Evolutionary conservation across 2,113 vertebrate species (phyloP).

Genomic region (Recurvirostra avosetta): DNA sequence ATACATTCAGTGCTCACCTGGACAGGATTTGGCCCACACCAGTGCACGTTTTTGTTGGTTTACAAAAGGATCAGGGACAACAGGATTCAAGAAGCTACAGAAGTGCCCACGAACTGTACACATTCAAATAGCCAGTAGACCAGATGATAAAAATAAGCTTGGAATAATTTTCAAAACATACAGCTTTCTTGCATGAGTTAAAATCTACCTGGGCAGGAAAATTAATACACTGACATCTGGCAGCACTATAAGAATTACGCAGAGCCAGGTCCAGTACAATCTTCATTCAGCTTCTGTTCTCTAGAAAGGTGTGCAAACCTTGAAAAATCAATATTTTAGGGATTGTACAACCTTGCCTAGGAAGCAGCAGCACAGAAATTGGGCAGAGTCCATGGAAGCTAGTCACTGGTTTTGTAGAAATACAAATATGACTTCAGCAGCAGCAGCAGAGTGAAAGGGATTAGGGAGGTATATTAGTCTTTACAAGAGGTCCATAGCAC

Average conservation of each 20-base stretch:
- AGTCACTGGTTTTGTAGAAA: background rate
- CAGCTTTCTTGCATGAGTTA: background rate
- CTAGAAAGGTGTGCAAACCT: background rate
- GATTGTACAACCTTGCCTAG: background rate
- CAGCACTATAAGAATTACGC: background rate
- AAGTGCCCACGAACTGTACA: background rate
- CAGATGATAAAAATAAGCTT: background rate
- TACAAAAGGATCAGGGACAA: background rate
- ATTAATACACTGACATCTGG: background rate
- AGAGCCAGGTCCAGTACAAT: background rate
- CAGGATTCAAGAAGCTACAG: background rate
- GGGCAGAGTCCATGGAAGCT: background rate
- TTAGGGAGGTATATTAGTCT: background rate
- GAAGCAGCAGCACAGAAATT: background rate
- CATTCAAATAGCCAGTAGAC: background rate
- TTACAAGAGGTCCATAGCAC: background rate
- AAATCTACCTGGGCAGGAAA: background rate
- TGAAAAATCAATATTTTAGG: background rate
- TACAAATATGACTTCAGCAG: background rate
- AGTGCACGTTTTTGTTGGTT: background rate
- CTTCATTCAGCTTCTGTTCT: background rate
- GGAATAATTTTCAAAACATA: background rate
- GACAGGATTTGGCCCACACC: background rate
- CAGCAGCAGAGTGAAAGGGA: background rate
- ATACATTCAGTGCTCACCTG: background rate